Evolutionary conservation across 2,888 invertebrate genomes (phyloP).

Genomic region (Alloplasta piceator): DNA sequence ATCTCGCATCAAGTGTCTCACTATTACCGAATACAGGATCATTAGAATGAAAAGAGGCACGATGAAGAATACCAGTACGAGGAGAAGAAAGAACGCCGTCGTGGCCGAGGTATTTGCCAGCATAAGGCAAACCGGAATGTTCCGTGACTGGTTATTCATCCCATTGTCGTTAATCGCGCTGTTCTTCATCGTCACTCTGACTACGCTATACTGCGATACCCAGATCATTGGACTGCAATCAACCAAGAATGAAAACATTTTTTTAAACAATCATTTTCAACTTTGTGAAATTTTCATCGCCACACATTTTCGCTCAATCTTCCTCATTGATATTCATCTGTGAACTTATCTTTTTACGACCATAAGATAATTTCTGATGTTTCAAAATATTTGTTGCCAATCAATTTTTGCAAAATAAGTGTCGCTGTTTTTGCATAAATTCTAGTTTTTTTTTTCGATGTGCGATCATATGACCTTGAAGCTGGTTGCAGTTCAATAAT

Average conservation of each 20-base stretch:
- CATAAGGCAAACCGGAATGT: conserved; percentile 92
- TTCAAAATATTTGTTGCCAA: not conserved
- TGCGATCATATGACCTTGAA: conserved; percentile 44
- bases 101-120: conserved; percentile 91
- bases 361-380: no score
- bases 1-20: conserved; percentile 91
- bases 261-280: not conserved
- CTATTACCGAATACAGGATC: conserved; percentile 92
- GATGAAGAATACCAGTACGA: conserved; percentile 91
- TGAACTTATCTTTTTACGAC: no score
- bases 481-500: conserved; percentile 71
- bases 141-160: conserved; percentile 82
- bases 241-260: conserved; percentile 81
- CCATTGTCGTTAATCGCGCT: conserved; percentile 86
- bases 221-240: conserved; percentile 89
- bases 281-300: no score
- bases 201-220: conserved; percentile 79
- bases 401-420: conserved; percentile 31
- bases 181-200: conserved; percentile 70
- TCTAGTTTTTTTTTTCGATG: conserved; percentile 31
- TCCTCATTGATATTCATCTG: no score
- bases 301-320: no score
- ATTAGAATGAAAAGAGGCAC: conserved; percentile 92
- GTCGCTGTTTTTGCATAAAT: no score
- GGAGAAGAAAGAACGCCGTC: conserved; percentile 90